A percentile compares a stretch with the other conserved stretches of the same genome.
These are phyloP conservation scores for Platyura marginata DNA, from an alignment of 1,140 invertebrate species.

Conservation along the genomic window DNA sequence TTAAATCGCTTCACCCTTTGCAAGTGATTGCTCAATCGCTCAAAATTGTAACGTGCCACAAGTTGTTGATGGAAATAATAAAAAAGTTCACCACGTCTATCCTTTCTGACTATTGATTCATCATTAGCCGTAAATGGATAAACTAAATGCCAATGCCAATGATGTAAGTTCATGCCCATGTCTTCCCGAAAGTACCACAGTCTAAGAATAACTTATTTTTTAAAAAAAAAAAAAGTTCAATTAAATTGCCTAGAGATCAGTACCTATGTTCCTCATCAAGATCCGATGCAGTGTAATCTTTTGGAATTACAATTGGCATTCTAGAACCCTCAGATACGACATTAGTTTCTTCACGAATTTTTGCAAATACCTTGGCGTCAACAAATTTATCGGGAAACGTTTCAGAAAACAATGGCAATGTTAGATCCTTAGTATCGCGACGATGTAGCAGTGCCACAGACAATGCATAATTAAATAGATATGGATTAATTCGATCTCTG, in stretches of 20 bases:
- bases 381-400: slow-evolving; percentile 63
- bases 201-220: too few relatives aligned
- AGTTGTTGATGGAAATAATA: slow-evolving; percentile 44
- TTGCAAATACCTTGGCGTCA: slow-evolving; percentile 45
- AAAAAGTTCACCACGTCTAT: slow-evolving; percentile 38
- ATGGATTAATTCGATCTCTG: slow-evolving; percentile 53
- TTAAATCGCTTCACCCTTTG: slow-evolving; percentile 24
- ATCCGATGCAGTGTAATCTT: slow-evolving; percentile 53
- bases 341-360: slow-evolving; percentile 45
- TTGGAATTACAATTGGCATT: slow-evolving; percentile 44
- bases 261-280: slow-evolving; percentile 52
- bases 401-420: slow-evolving; percentile 47
- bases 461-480: slow-evolving; percentile 57
- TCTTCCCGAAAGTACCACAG: slow-evolving; percentile 51
- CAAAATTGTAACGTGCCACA: slow-evolving; percentile 32
- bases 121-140: slow-evolving; percentile 25
- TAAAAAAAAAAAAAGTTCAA: slow-evolving; percentile 28
- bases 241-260: too few relatives aligned
- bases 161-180: slow-evolving; percentile 50
- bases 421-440: slow-evolving; percentile 48
- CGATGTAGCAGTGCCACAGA: slow-evolving; percentile 59
- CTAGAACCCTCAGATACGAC: slow-evolving; percentile 40
- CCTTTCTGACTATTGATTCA: slow-evolving; percentile 29
- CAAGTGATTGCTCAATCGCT: slow-evolving; percentile 29
- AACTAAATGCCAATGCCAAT: slow-evolving; percentile 39